Evolutionary conservation across 2,888 invertebrate species (phyloP).

Genomic region (Malachius bipustulatus): DNA sequence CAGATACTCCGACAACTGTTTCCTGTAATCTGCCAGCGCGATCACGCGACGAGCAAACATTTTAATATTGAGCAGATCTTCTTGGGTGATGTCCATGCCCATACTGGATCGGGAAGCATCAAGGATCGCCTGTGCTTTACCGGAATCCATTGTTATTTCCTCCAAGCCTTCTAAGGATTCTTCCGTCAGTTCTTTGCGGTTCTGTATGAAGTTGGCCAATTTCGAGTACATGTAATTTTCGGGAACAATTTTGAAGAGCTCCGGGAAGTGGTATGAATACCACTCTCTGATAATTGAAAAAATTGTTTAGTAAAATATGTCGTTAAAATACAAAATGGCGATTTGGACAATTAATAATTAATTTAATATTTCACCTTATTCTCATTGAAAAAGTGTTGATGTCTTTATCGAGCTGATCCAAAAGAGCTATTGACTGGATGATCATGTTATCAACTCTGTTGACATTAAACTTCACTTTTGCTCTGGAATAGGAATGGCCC

Average conservation of each 20-base stretch:
- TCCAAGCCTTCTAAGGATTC: constrained; percentile 75
- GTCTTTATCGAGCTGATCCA: constrained; percentile 98
- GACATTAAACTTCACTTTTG: constrained; percentile 98
- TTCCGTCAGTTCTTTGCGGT: constrained; percentile 72
- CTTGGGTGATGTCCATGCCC: constrained; percentile 97
- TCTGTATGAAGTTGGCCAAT: constrained; percentile 71
- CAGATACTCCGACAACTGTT: constrained; percentile 76
- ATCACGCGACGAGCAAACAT: constrained; percentile 85
- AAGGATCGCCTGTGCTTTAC: constrained; percentile 80
- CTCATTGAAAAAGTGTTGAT: constrained; percentile 98
- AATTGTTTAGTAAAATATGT: constrained; percentile 8
- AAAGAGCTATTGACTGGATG: constrained; percentile 91
- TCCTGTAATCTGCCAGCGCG: constrained; percentile 80
- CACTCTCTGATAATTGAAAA: constrained; percentile 61
- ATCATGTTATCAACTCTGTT: constrained; percentile 99
- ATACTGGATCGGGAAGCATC: constrained; percentile 93
- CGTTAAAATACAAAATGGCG: no score
- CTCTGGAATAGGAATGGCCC: constrained; percentile 95
- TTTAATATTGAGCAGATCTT: constrained; percentile 93
- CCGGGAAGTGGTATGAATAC: constrained; percentile 99
- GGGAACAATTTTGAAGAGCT: constrained; percentile 88
- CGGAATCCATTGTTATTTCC: constrained; percentile 76
- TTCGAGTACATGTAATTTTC: constrained; percentile 90
- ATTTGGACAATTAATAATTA: no score
- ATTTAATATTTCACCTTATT: constrained; percentile 47